phyloP scores from a whole-genome alignment of 2,888 invertebrate genomes.

The Seira musarum region DNA sequence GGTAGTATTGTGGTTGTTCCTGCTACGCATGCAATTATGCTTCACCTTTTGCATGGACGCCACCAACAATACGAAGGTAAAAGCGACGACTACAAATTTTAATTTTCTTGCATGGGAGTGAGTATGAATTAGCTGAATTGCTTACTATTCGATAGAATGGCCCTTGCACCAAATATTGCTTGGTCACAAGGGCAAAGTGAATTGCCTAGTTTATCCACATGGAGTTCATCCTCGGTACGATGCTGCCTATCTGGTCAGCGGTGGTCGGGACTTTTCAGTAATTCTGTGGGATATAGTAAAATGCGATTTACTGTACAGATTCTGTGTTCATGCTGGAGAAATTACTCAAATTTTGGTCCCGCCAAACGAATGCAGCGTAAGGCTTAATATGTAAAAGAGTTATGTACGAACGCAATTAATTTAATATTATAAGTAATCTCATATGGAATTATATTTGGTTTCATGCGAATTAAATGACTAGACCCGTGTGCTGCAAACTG shows the following conservation, averaged over 20 bases:
- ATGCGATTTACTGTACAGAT: slow-evolving; percentile 90
- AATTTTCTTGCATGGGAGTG: too few relatives aligned
- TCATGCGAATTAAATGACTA: slow-evolving; percentile 73
- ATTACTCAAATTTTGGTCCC: slow-evolving; percentile 94
- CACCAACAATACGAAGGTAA: slow-evolving; percentile 82
- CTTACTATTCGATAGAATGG: slow-evolving; percentile 81
- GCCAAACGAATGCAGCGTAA: slow-evolving; percentile 89
- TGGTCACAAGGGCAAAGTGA: slow-evolving; percentile 95
- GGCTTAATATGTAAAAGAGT: too few relatives aligned
- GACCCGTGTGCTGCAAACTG: slow-evolving; percentile 92
- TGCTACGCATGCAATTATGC: slow-evolving; percentile 94
- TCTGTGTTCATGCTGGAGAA: slow-evolving; percentile 85
- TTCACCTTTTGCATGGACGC: slow-evolving; percentile 90
- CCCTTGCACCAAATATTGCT: slow-evolving; percentile 89
- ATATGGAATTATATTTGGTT: background rate
- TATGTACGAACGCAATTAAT: too few relatives aligned
- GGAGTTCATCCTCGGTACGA: slow-evolving; percentile 92
- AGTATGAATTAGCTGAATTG: too few relatives aligned
- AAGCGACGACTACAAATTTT: too few relatives aligned
- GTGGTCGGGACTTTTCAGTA: slow-evolving; percentile 98
- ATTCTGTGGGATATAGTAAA: slow-evolving; percentile 96
- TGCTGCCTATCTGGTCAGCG: slow-evolving; percentile 90
- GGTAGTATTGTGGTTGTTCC: slow-evolving; percentile 97
- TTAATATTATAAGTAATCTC: too few relatives aligned
- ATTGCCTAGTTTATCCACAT: slow-evolving; percentile 95